These are phyloP conservation scores for Lacerta bilineata DNA, from an alignment of 2,797 vertebrate species.

Conservation along the genomic window DNA sequence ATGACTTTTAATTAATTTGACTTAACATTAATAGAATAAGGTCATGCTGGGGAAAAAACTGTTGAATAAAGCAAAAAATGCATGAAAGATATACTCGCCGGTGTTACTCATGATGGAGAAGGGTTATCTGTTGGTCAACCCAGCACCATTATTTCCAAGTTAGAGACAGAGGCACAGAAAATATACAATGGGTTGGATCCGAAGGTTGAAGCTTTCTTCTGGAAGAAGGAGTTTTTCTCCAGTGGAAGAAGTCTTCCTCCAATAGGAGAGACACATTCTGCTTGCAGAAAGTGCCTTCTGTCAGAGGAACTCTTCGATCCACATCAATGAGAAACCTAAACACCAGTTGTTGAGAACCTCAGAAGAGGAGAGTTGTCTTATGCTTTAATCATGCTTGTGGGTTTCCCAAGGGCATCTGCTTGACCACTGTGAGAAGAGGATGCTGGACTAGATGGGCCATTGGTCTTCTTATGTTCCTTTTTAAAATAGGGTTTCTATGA, in stretches of 20 bases:
- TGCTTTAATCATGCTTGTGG: too few species aligned
- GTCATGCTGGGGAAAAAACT: conserved; percentile 76
- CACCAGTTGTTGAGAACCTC: too few species aligned
- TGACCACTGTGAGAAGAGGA: too few species aligned
- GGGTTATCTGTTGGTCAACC: conserved; percentile 77
- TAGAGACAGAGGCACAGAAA: conserved; percentile 68
- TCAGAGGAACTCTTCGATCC: too few species aligned
- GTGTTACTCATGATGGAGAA: conserved; percentile 78
- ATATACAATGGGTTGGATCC: conserved; percentile 67
- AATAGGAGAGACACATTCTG: neutral
- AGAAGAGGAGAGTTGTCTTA: too few species aligned
- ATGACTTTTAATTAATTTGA: conserved; percentile 79
- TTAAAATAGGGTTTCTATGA: too few species aligned
- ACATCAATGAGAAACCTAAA: too few species aligned
- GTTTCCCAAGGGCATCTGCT: too few species aligned
- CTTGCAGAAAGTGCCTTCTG: neutral
- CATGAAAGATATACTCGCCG: conserved; percentile 76
- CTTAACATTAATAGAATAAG: conserved; percentile 78
- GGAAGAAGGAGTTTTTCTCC: neutral
- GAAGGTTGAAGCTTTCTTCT: neutral
- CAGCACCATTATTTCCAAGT: conserved; percentile 80
- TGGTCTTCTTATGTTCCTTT: too few species aligned
- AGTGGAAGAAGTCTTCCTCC: neutral
- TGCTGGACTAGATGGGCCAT: too few species aligned
- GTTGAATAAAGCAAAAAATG: conserved; percentile 81